Conservation (phyloP, 2,113 vertebrate genomes). For the Cryptoleucopteryx plumbea region DNA sequence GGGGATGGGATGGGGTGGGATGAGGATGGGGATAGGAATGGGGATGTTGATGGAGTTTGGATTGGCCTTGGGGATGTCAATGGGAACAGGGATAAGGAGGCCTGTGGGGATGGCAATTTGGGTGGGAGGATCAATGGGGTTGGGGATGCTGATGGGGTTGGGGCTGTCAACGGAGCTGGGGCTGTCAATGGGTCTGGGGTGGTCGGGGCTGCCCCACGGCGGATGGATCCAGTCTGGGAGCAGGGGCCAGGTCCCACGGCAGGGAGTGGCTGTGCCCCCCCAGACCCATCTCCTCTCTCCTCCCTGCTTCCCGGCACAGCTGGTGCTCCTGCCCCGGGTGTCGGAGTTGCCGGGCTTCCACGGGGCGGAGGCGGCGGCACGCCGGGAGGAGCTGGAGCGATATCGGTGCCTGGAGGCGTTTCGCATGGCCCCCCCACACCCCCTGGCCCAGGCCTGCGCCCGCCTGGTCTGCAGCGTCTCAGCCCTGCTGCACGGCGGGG, state of each 20-base stretch:
- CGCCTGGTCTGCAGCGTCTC: conserved; percentile 84
- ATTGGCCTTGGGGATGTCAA: too few species aligned
- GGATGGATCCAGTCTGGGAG: background rate
- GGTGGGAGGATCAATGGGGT: background rate
- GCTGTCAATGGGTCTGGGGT: background rate
- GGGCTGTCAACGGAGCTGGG: background rate
- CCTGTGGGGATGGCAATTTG: background rate
- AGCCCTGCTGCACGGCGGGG: conserved; percentile 76
- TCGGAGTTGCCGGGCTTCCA: conserved; percentile 78
- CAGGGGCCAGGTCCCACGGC: background rate
- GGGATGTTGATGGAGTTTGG: too few species aligned
- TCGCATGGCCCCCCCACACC: conserved; percentile 69
- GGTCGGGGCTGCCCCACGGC: background rate
- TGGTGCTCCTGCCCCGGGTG: conserved; percentile 80
- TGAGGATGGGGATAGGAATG: background rate
- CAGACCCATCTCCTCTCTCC: background rate
- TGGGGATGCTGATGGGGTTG: background rate
- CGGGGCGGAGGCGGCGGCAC: conserved; percentile 41
- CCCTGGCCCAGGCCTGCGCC: conserved; percentile 76
- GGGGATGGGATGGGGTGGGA: too few species aligned
- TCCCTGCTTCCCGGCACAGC: conserved; percentile 17
- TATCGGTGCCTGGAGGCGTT: conserved; percentile 84
- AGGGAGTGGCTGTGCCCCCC: background rate
- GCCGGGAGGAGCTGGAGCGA: conserved; percentile 75
- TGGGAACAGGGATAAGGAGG: background rate